phyloP scores from a whole-genome alignment of 1,140 invertebrate species.

The Drosophila sturtevanti region DNA sequence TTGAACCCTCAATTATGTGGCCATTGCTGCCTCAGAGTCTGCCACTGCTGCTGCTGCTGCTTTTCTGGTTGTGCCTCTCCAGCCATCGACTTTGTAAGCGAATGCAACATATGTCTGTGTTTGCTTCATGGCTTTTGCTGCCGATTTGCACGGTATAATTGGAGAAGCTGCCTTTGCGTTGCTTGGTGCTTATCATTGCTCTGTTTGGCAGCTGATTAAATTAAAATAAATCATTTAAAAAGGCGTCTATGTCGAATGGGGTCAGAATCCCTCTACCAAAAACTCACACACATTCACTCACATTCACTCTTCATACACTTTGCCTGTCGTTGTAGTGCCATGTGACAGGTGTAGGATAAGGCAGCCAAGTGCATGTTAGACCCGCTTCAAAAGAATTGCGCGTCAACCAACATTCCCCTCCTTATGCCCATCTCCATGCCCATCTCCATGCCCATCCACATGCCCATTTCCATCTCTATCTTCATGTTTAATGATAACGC shows the following conservation, averaged over 20 bases:
- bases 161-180: slow-evolving; percentile 61
- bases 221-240: slow-evolving; percentile 76
- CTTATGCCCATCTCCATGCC: not conserved
- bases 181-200: slow-evolving; percentile 68
- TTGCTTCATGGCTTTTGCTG: slow-evolving; percentile 68
- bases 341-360: slow-evolving; percentile 44
- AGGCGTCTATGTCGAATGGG: slow-evolving; percentile 43
- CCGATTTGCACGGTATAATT: slow-evolving; percentile 75
- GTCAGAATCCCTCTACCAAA: slow-evolving; percentile 33
- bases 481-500: slow-evolving; percentile 46
- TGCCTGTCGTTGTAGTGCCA: not conserved
- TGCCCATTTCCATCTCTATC: slow-evolving; percentile 3
- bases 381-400: slow-evolving; percentile 31
- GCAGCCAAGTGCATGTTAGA: slow-evolving; percentile 21
- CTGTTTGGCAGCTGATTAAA: slow-evolving; percentile 78
- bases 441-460: not conserved
- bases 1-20: slow-evolving; percentile 80
- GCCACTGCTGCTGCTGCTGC: not conserved
- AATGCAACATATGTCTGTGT: slow-evolving; percentile 72
- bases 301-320: not conserved
- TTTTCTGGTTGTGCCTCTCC: not conserved
- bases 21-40: slow-evolving; percentile 46
- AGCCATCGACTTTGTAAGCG: slow-evolving; percentile 57
- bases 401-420: slow-evolving; percentile 3
- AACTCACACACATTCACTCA: not conserved